Evolutionary conservation across 2,113 vertebrate genomes (phyloP), one percentile per base, ranked within the genome.

Genomic region (Microcebus griseorufus): DNA sequence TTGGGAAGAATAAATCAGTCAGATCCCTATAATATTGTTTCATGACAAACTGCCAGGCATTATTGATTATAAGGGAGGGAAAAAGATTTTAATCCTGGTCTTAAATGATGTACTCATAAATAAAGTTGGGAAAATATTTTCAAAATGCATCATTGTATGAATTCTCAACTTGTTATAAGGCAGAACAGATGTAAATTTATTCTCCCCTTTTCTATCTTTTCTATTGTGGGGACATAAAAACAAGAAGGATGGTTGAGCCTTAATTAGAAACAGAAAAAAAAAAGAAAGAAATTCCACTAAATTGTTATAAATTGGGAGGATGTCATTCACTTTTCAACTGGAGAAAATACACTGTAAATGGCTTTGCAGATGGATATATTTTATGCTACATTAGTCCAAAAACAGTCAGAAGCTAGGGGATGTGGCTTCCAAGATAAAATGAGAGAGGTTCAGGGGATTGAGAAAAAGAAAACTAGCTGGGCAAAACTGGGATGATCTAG

Each of bases 51-150:
- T 45, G 22, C 12, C 65, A 83, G 42, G 16, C 17, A 75, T 72
- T 92, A 73, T 5, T 93, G 80, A 96, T 88, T 73, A 18, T 39
- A 55, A 80, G 7, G 25, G 23, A 72, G 89, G 37, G 29, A 73
- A 84, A 87, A 87, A 64, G 22, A 62, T 64, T 95, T 95, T 88
- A 75, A 92, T 97, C 32, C 79, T 92, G 27, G 62, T 70, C 22
- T 96, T 88, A 65, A 80, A 90, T 22, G 80, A 92, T 7, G 78
- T 27, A 10, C 23, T 83, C 58, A 42, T 85, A 92, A 96, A 90
- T 72, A 97, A 95, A 97, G 53, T n/a, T 70, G 62, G 62, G 60
- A n/a, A 96, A 93, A 90, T 67, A 88, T 73, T 95, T 97, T 97
- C 69, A 94, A 87, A 94, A 27, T 84, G 9, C 27, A 88, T 96